Conservation (phyloP, 2,888 invertebrate species). For the Philereme transversata region DNA sequence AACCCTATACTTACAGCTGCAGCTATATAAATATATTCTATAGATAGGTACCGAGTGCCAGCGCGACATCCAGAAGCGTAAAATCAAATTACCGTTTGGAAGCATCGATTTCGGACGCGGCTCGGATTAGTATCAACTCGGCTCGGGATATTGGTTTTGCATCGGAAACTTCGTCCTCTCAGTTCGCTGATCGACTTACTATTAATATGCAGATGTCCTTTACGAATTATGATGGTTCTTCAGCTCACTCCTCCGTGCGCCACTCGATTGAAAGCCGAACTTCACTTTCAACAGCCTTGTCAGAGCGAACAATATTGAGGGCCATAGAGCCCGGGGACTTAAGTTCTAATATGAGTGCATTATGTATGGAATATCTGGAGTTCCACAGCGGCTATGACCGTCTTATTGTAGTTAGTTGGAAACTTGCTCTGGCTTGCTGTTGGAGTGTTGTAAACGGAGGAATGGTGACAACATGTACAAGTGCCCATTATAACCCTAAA, state of each 20-base stretch:
- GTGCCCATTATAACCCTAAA: neutral
- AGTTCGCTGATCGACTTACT: slow-evolving; percentile 22
- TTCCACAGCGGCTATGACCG: slow-evolving; percentile 3
- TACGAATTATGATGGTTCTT: slow-evolving; percentile 22
- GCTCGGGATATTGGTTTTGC: slow-evolving; percentile 43
- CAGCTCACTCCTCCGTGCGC: slow-evolving; percentile 1
- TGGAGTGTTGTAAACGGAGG: neutral
- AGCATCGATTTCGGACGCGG: slow-evolving; percentile 17
- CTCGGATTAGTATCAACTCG: slow-evolving; percentile 34
- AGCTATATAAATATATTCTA: too few species aligned
- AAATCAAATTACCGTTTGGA: slow-evolving; percentile 44
- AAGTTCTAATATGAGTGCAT: slow-evolving; percentile 16
- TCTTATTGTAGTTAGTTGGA: slow-evolving; percentile 13
- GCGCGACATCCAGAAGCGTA: slow-evolving; percentile 23
- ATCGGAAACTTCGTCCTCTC: slow-evolving; percentile 35
- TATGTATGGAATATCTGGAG: slow-evolving; percentile 4
- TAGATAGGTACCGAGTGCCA: neutral
- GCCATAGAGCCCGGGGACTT: slow-evolving; percentile 11
- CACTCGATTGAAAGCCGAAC: slow-evolving; percentile 19
- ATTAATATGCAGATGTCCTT: slow-evolving; percentile 29
- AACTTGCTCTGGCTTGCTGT: slow-evolving; percentile 1
- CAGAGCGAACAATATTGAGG: slow-evolving; percentile 16
- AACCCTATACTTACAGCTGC: too few species aligned
- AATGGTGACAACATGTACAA: neutral
- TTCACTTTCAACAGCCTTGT: slow-evolving; percentile 17